Evolutionary conservation across 2,113 vertebrate genomes (phyloP).

Genomic region (Etheostoma spectabile): DNA sequence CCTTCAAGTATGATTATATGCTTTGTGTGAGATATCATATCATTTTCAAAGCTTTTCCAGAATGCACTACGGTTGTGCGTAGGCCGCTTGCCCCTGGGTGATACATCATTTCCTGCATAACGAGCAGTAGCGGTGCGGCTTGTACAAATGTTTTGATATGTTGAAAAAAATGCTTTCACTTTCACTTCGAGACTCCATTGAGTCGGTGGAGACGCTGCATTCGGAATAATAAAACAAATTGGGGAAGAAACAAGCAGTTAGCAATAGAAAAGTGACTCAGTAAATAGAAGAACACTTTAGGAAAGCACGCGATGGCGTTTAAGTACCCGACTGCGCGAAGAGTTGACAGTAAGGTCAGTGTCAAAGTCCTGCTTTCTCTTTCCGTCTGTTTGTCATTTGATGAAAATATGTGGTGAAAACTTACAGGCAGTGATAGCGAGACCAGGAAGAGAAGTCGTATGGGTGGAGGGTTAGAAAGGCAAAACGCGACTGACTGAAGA

Average conservation of each 20-base stretch:
- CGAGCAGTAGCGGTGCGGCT: neutral
- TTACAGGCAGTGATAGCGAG: neutral
- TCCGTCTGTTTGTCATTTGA: neutral
- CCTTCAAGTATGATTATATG: too few species aligned
- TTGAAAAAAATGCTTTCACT: conserved; percentile 66
- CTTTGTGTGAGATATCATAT: too few species aligned
- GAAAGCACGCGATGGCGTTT: conserved; percentile 68
- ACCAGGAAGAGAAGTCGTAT: conserved; percentile 24
- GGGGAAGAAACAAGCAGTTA: neutral
- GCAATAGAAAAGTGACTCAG: neutral
- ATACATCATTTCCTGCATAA: conserved; percentile 49
- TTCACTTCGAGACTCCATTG: conserved; percentile 62
- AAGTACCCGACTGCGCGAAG: conserved; percentile 75
- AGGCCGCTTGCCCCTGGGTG: neutral
- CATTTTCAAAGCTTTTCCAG: too few species aligned
- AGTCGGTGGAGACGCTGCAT: neutral
- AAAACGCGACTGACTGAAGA: neutral
- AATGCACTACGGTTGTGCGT: too few species aligned
- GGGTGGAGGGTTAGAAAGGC: neutral
- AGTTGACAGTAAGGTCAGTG: conserved; percentile 79
- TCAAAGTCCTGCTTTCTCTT: conserved; percentile 3
- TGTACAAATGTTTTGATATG: neutral
- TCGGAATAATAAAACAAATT: neutral
- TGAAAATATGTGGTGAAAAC: neutral
- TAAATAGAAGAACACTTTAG: neutral